These are phyloP conservation scores for Amazona guildingii DNA, from an alignment of 2,113 vertebrate genomes.

Conservation along the genomic window DNA sequence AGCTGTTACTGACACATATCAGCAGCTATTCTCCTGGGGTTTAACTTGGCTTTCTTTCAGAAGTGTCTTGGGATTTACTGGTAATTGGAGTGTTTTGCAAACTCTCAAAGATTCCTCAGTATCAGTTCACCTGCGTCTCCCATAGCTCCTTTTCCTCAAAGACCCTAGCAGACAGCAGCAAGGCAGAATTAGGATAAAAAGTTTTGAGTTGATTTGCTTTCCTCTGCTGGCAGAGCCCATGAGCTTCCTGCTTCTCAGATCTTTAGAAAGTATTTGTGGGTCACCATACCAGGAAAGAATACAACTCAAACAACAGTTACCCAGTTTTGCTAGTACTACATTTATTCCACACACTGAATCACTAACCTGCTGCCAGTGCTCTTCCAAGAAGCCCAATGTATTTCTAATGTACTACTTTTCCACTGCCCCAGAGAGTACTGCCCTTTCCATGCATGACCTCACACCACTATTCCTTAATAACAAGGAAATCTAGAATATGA, in stretches of 20 bases:
- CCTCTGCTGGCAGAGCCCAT: not conserved
- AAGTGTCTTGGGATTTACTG: conserved; percentile 30
- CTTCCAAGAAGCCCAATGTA: not conserved
- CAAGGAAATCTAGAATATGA: not conserved
- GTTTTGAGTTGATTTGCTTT: not conserved
- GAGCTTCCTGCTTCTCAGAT: conserved; percentile 4
- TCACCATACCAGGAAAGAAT: not conserved
- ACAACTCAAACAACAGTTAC: not conserved
- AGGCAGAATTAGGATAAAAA: not conserved
- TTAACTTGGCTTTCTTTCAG: conserved; percentile 44
- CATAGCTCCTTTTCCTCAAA: conserved; percentile 29
- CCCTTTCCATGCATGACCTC: not conserved
- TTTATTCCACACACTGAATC: not conserved
- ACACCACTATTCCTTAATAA: not conserved
- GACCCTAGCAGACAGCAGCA: not conserved
- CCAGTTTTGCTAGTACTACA: not conserved
- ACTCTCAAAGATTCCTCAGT: conserved; percentile 48
- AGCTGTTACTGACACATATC: conserved; percentile 22
- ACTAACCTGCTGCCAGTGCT: not conserved
- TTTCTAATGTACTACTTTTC: not conserved
- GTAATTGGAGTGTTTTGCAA: conserved; percentile 66
- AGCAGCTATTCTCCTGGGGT: not conserved
- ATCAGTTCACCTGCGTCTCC: conserved; percentile 22
- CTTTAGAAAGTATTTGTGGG: conserved; percentile 2
- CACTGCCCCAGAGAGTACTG: not conserved